Conservation (phyloP, 2,797 vertebrate genomes). For the Cyclopterus lumpus region DNA sequence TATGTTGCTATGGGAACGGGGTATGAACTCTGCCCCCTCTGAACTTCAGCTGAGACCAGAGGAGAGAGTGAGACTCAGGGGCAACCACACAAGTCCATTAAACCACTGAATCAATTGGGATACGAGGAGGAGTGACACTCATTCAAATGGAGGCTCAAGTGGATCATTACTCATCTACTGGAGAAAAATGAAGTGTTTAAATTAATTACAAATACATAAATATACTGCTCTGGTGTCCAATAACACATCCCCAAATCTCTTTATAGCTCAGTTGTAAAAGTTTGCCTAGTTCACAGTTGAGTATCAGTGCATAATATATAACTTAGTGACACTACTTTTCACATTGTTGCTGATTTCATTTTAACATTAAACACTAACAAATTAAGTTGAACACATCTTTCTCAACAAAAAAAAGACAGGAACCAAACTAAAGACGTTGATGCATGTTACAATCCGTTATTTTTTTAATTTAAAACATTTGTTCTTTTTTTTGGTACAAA, state of each 20-base stretch:
- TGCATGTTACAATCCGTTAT: not conserved
- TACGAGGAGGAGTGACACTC: slow-evolving; percentile 20
- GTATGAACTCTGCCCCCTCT: slow-evolving; percentile 78
- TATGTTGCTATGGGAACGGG: slow-evolving; percentile 83
- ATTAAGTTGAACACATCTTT: slow-evolving; percentile 1
- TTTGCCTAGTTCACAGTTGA: not conserved
- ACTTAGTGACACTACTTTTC: not conserved
- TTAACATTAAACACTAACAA: slow-evolving; percentile 1
- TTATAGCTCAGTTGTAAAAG: not conserved
- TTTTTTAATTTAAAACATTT: not conserved
- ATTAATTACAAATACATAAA: not conserved
- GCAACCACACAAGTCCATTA: slow-evolving; percentile 62
- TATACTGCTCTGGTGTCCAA: not conserved
- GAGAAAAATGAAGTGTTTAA: slow-evolving; percentile 5
- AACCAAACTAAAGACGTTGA: not conserved
- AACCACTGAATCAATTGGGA: slow-evolving; percentile 61
- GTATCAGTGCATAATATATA: not conserved
- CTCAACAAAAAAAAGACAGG: not conserved
- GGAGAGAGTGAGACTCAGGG: slow-evolving; percentile 27
- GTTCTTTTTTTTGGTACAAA: not conserved
- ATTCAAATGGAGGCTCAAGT: slow-evolving; percentile 35
- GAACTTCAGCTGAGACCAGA: slow-evolving; percentile 74
- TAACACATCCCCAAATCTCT: not conserved
- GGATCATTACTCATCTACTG: slow-evolving; percentile 37
- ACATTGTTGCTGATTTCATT: slow-evolving; percentile 8